Percentiles rank a stretch among this genome's conserved stretches.
Evolutionary conservation across 2,888 invertebrate species (phyloP).

Genomic region (Enchytraeus crypticus): DNA sequence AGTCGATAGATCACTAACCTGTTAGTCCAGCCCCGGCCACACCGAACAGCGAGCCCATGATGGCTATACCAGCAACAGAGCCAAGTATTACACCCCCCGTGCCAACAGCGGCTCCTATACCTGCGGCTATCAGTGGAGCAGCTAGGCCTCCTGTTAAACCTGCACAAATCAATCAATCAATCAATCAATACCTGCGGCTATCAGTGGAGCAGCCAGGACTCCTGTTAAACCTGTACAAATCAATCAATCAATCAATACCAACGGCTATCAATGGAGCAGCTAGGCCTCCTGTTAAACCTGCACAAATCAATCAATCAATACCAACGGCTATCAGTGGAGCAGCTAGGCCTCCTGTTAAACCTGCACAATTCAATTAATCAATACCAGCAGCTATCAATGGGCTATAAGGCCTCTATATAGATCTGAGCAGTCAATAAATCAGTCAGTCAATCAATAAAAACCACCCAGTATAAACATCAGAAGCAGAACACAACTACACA

Average conservation of each 20-base stretch:
- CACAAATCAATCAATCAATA: neutral
- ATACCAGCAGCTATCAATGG: constrained; percentile 54
- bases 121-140: constrained; percentile 56
- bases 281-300: constrained; percentile 60
- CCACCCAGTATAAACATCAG: no score
- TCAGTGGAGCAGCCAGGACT: no score
- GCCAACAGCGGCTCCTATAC: constrained; percentile 49
- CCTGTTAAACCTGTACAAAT: no score
- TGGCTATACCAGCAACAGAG: constrained; percentile 43
- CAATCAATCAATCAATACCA: no score
- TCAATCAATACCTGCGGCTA: neutral
- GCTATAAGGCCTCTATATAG: constrained; percentile 62
- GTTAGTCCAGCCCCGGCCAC: constrained; percentile 62
- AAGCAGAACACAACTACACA: no score
- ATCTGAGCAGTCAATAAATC: no score
- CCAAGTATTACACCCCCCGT: constrained; percentile 21
- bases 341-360: no score
- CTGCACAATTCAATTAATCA: no score
- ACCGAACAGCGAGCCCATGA: constrained; percentile 59
- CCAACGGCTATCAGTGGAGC: no score
- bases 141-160: constrained; percentile 62
- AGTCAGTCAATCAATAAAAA: no score
- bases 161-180: no score
- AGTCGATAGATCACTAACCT: constrained; percentile 47
- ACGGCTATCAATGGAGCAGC: constrained; percentile 58